These are phyloP conservation scores for Poeciliopsis turrubarensis DNA, from an alignment of 2,113 vertebrate species.

Conservation along the genomic window DNA sequence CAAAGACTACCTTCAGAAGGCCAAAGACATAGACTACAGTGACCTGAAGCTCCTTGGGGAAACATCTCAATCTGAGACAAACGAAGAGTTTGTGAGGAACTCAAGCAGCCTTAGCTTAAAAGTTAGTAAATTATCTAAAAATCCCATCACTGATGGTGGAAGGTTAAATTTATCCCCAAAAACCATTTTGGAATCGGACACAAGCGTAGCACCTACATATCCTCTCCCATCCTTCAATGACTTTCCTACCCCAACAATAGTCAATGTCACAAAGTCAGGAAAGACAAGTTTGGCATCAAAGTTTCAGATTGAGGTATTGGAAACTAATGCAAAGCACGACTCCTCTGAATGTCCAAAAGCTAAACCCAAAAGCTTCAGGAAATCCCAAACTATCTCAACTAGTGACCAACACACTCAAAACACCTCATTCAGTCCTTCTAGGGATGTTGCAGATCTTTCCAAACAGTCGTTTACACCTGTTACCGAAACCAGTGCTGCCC, in stretches of 20 bases:
- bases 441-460: constrained; percentile 7
- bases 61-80: constrained; percentile 6
- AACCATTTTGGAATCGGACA: constrained; percentile 3
- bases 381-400: neutral
- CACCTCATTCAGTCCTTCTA: neutral
- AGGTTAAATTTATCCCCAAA: constrained; percentile 4
- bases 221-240: neutral
- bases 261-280: constrained; percentile 2
- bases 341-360: constrained; percentile 9
- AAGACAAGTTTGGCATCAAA: neutral
- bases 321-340: constrained; percentile 3
- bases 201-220: neutral
- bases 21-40: neutral
- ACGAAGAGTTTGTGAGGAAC: constrained; percentile 7
- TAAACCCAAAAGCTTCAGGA: neutral
- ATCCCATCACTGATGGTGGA: neutral
- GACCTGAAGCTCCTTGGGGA: neutral
- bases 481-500: neutral
- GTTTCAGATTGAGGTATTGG: neutral
- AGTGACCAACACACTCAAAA: neutral
- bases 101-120: constrained; percentile 19
- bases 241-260: neutral
- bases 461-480: neutral
- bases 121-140: constrained; percentile 9
- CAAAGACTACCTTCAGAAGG: neutral